phyloP scores from a whole-genome alignment of 2,888 invertebrate genomes.

The Drosophila quinaria region DNA sequence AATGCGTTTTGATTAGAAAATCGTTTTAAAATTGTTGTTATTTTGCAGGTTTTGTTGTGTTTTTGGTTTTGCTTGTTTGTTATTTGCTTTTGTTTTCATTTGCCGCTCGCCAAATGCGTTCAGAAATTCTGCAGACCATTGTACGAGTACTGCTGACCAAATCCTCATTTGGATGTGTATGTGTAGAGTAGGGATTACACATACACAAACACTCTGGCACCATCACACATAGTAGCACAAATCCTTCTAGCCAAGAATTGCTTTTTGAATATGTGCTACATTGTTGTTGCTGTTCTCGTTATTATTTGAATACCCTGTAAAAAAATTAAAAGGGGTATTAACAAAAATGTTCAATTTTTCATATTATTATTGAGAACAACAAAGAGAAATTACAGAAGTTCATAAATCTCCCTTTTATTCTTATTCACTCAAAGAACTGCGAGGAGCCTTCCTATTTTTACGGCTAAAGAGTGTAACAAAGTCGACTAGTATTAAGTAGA shows the following conservation, averaged over 20 bases:
- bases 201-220: conserved; percentile 15
- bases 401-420: not conserved
- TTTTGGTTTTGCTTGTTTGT: conserved; percentile 37
- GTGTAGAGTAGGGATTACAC: conserved; percentile 27
- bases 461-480: not conserved
- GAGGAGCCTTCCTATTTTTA: not conserved
- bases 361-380: not conserved
- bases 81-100: conserved; percentile 58
- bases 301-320: conserved; percentile 17
- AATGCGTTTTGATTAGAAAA: conserved; percentile 76
- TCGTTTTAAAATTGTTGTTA: conserved; percentile 71
- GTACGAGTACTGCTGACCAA: conserved; percentile 31
- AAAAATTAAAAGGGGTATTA: not conserved
- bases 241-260: conserved; percentile 62
- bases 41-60: conserved; percentile 35
- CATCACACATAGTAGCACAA: conserved; percentile 12
- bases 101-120: conserved; percentile 56
- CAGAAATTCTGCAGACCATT: conserved; percentile 22
- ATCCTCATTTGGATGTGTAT: conserved; percentile 41
- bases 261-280: conserved; percentile 71
- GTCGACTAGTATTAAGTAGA: not conserved
- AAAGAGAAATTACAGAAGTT: not conserved
- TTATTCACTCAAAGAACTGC: not conserved
- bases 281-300: conserved; percentile 44
- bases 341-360: not conserved